Base-by-base conservation (phyloP, 2,797 vertebrate species). In the Aeoliscus strigatus region DNA sequence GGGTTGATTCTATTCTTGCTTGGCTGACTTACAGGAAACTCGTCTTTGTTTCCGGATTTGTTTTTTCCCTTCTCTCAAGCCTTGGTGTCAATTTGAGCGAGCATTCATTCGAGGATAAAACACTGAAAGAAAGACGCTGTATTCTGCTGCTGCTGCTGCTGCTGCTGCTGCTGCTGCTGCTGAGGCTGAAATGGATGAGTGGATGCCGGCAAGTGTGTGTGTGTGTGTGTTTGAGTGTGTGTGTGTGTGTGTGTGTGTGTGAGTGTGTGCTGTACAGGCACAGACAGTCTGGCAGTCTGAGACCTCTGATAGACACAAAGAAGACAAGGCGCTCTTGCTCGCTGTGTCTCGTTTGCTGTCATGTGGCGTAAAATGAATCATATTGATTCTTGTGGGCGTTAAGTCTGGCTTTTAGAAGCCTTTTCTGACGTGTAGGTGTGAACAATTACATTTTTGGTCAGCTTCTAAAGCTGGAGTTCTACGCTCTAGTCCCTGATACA, bases 291-390 rank as follows among this genome's bases (percentile, higher is more conserved):
- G 82, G 75, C 80, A 73, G 81, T 60, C 77, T 66, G 57, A 77
- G 80, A 73, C 72, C 67, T 33, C 66, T 80, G 67, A 73, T 44
- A 86, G 86, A 87, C 86, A 86, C 84, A 87, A 87, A 86, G 86
- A 77, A 79, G 60, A 65, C 60, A 51, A n/a, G 28, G 17, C 45
- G 30, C 67, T 70, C 50, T 18, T 12, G 31, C 67, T 73, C 69
- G 26, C 43, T 53, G 43, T 47, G 54, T 45, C 57, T 68, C 32
- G 14, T 21, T 51, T 63, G 50, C 39, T 16, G 30, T 34, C 29
- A 33, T 30, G 28, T 5, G 25, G 34, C 33, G 46, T 39, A 12
- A 36, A 50, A 27, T 51, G 12, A 69, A 38, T 7, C 37, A 40
- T 27, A 30, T 53, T 50, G 17, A 57, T 48, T 21, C 26, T 47